Conservation (phyloP, 2,888 invertebrate species). For the Apodemia duryi region DNA sequence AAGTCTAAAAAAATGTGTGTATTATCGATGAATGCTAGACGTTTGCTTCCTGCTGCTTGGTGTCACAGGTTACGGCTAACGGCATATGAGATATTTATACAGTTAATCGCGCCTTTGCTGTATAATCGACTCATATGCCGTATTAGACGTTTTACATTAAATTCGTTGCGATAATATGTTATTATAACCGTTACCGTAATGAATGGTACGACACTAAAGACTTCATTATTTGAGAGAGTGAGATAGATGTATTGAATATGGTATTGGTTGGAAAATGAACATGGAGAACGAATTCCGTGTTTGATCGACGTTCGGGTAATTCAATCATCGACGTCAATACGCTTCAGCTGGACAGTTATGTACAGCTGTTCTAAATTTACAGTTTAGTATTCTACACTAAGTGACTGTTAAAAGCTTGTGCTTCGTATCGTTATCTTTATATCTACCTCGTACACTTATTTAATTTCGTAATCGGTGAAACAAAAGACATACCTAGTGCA, state of each 20-base stretch:
- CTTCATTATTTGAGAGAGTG: conserved; percentile 24
- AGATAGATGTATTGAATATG: conserved; percentile 33
- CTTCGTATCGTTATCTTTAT: background rate
- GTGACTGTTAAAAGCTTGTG: background rate
- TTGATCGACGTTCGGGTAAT: conserved; percentile 27
- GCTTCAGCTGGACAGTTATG: conserved; percentile 31
- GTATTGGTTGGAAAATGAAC: conserved; percentile 30
- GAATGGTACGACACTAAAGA: conserved; percentile 8
- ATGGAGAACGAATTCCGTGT: conserved; percentile 30
- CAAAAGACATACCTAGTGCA: conserved; percentile 34
- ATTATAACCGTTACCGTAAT: background rate
- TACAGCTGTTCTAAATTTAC: conserved; percentile 43
- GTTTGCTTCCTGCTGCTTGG: too few species aligned
- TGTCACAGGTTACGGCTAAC: too few species aligned
- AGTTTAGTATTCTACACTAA: conserved; percentile 25
- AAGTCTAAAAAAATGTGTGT: too few species aligned
- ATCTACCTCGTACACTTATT: conserved; percentile 9
- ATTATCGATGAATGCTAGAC: too few species aligned
- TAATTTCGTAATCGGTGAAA: conserved; percentile 31
- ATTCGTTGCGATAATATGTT: background rate
- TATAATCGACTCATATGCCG: too few species aligned
- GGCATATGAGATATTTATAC: too few species aligned
- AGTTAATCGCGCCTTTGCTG: too few species aligned
- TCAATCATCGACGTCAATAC: background rate
- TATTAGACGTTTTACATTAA: background rate